Base-by-base conservation (phyloP, 2,888 invertebrate genomes). In the Neocrepidodera transversa region DNA sequence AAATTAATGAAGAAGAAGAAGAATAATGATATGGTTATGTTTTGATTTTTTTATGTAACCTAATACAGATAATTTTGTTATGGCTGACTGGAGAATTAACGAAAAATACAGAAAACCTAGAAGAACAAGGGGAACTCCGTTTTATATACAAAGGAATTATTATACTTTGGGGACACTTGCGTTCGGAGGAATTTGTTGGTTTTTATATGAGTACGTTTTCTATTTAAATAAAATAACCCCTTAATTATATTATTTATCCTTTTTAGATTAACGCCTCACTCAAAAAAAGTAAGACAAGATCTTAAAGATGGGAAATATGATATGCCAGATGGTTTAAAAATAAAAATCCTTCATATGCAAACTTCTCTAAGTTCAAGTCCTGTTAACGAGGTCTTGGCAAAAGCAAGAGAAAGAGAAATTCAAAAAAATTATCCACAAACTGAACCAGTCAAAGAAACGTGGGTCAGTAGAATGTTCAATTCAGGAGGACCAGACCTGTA, bases 91-190 rank as follows among this genome's bases (percentile, higher is more conserved):
- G 73, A 76, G 77, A 58, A 75, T 77, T 18, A 74, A 77, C 57
- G 73, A 74, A 54, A 72, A 66, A 56, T 65, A 76, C 42, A 69
- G 87, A 76, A 89, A 89, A 82, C 88, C 88, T 63, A 82, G 88
- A 77, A 82, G 83, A 79, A 78, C 86, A 60, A 82, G 81, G 76
- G 88, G 88, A 68, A 88, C 89, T 38, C 88, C 88, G 40, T 84
- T 87, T 47, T 83, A 81, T 64, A 73, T 69, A 62, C 80, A 82
- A 58, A 79, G 87, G 63, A 86, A 87, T 76, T 78, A 80, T 58
- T 79, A 84, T 64, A 84, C 83, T 8, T 67, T 79, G 14, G 82
- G 82, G 20, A 60, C 82, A 6, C 36, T 88, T 62, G 76, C 77
- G 28, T 43, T 81, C 58, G 82, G 83, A 59, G 68, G 80, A 48